Base-by-base conservation (phyloP, 2,797 vertebrate species). In the Glyptemys insculpta region DNA sequence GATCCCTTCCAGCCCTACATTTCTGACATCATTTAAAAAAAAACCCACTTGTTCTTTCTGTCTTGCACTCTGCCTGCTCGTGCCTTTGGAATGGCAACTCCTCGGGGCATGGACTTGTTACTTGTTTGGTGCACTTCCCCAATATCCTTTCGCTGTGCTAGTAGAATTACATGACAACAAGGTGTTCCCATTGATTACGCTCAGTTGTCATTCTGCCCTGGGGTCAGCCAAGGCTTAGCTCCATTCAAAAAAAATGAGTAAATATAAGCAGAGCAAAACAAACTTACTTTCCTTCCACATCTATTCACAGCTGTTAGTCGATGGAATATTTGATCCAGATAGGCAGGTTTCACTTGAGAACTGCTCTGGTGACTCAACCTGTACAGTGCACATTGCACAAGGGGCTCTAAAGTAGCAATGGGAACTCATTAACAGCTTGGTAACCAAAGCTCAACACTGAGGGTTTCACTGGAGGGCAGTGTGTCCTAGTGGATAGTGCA, bases 281-380 rank as follows among this genome's bases (percentile, higher is more conserved):
- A 76, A 88, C 81, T 37, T n/a, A 4, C 9, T 29, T 82, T 31
- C 41, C 16, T 93, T 27, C 27, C 49, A 86, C 78, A 87, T 78
- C 27, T 12, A 10, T 72, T 54, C 68, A 3, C 12, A 79, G 56
- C n/a, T 86, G 44, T 76, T 23, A 19, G 50, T 19, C 78, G 81
- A 29, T 34, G 82, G 68, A 85, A 52, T 44, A 27, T 79, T 11
- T 7, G 52, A 50, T 0, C 1, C 49, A 50, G 49, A 10, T 81
- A 27, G 0, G 0, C 3, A 37, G 27, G 44, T 85, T 8, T 65
- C 31, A 44, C 25, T 25, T 41, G 27, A 27, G 31, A 16, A 0
- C 8, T 72, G 21, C 21, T 72, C n/a, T 16, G 62, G 27, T n/a
- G 16, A 8, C 15, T 41, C 37, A 9, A 4, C 37, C 4, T 41